Conservation (phyloP, 2,888 invertebrate species). For the Dicyrtoma fusca region DNA sequence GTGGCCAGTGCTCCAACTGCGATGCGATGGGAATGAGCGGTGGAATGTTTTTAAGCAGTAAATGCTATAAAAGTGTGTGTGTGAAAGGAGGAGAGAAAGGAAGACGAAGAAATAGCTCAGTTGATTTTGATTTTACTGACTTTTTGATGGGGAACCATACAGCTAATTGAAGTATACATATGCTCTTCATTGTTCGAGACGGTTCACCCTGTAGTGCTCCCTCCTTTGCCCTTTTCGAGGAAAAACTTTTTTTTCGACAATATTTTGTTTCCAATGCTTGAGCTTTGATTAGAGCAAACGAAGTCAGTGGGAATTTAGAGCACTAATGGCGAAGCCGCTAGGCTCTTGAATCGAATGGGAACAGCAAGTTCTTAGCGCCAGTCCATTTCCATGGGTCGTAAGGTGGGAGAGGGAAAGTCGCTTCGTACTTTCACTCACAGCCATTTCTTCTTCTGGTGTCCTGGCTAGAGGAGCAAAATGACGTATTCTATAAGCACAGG, state of each 20-base stretch:
- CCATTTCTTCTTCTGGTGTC: no score
- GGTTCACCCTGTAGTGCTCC: no score
- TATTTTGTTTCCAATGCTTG: neutral
- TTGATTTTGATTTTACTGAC: conserved; percentile 2
- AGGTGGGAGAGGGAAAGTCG: neutral
- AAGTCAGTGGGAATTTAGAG: neutral
- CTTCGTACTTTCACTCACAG: no score
- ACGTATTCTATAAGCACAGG: no score
- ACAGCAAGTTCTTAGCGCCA: no score
- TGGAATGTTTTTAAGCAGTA: neutral
- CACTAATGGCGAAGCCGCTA: neutral
- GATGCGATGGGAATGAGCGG: neutral
- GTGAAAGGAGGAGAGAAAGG: neutral
- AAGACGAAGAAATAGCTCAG: neutral
- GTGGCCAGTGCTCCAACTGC: neutral
- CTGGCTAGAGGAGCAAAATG: no score
- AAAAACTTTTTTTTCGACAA: conserved; percentile 3
- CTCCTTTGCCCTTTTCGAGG: neutral
- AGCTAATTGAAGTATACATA: neutral
- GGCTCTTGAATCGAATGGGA: neutral
- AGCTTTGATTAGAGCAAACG: conserved; percentile 4
- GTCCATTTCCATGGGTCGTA: neutral
- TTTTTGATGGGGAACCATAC: neutral
- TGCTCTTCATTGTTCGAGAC: no score
- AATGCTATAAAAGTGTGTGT: conserved; percentile 8